Evolutionary conservation across 2,113 vertebrate genomes (phyloP), one percentile per base, ranked within the genome.

Genomic region (Xenopus laevis): DNA sequence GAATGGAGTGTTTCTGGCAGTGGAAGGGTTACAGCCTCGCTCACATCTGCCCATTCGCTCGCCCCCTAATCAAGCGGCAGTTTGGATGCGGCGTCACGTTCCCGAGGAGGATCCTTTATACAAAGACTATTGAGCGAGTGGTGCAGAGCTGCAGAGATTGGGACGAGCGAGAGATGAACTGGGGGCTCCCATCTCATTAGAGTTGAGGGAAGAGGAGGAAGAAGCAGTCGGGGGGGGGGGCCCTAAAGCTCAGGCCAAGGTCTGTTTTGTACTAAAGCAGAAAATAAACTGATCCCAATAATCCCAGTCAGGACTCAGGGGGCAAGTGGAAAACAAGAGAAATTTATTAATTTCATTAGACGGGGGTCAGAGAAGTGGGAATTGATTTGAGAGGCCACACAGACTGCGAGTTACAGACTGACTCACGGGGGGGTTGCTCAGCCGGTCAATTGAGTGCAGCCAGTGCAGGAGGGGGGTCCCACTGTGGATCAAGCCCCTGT

Each of bases 71-170:
- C 72, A 74, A 67, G 72, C 55, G 21, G 64, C 72, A 65, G 65
- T 74, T 74, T 74, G 72, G 45, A 74, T 74, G 72, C 65, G 52
- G 15, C 16, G 72, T 47, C 72, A 74, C 72, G 72, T 74, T 59
- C 55, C 40, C 64, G 30, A 50, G 44, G 72, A 74, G 63, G 45
- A 67, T 67, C 55, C 47, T n/a, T 50, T 45, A 66, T 59, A n/a
- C 66, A 65, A 65, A 66, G 57, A 23, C 72, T 50, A 67, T 74
- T 74, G 72, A 74, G 71, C 9, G 72, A 44, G 45, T 63, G 23
- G 64, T 27, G 71, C 20, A 16, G 62, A 16, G 27, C 52, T 47
- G 6, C 64, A 13, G 53, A 59, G 55, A 58, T 47, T 27, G 46
- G 66, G 63, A 5, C 15, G 16, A 15, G 40, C 8, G 55, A 18